Evolutionary conservation across 1,140 invertebrate genomes (phyloP), one percentile per base, ranked within the genome.

Genomic region (Hyphantria cunea): DNA sequence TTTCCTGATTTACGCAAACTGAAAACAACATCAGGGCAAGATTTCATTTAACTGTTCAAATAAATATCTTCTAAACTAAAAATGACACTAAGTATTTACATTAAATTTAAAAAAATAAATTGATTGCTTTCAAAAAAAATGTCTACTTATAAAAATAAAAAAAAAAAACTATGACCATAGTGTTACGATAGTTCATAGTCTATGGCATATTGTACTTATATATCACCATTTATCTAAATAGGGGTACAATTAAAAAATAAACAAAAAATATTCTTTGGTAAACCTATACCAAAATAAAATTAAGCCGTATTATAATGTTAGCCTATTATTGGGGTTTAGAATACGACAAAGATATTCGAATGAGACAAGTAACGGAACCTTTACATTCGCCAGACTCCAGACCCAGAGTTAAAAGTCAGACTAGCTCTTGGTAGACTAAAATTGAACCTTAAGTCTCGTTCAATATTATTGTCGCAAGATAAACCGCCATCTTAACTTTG

Each of bases 121-220:
- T 64, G 64, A 74, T 58, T 58, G 54, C 0, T 31, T n/a, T n/a
- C n/a, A n/a, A n/a, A n/a, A 64, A 62, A 56, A 64, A 64, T 56
- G 33, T 52, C 59, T 52, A 51, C 48, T 54, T 44, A 76, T 66
- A 70, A 64, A 42, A 61, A 59, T 68, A 69, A 74, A 80, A 81
- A 78, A n/a, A 78, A 72, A 71, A 69, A 74, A 67, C 42, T 59
- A 49, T 71, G 62, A 66, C 60, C 52, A 60, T 70, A 70, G 65
- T 12, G 53, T 70, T 55, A 74, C 65, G 66, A 65, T 64, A 61
- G 59, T 58, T 32, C 54, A 48, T 56, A 47, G 61, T 67, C 74
- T 81, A 86, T 83, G 78, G 76, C 81, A 80, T 69, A 79, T 86
- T 86, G 84, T 86, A 86, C 84, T 82, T 82, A 74, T 54, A 64